Conservation (phyloP, 2,888 invertebrate species). For the Himalopsyche japonica region DNA sequence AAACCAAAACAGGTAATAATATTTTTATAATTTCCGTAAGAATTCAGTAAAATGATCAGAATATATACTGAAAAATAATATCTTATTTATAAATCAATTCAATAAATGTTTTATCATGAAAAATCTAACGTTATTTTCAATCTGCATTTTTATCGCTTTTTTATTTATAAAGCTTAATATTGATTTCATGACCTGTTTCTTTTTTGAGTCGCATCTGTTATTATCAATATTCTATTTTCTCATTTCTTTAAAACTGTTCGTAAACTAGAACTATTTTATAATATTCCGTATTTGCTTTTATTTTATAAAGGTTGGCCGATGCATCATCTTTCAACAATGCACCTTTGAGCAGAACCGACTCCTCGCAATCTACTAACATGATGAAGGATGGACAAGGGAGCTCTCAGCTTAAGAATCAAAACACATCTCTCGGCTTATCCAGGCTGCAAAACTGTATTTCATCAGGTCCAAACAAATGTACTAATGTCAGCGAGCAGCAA, state of each 20-base stretch:
- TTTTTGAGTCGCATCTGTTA: no score
- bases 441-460: slow-evolving; percentile 36
- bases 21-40: neutral
- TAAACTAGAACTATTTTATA: no score
- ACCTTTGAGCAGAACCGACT: slow-evolving; percentile 25
- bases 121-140: no score
- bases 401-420: slow-evolving; percentile 28
- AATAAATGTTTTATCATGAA: no score
- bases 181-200: no score
- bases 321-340: slow-evolving; percentile 29
- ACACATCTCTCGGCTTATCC: slow-evolving; percentile 26
- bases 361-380: slow-evolving; percentile 21
- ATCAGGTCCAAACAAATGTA: slow-evolving; percentile 33
- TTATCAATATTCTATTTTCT: no score
- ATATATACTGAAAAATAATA: neutral
- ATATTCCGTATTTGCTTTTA: neutral
- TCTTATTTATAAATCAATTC: neutral
- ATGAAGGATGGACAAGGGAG: slow-evolving; percentile 8
- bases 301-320: slow-evolving; percentile 21
- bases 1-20: slow-evolving; percentile 17
- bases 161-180: no score
- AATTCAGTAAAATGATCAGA: neutral
- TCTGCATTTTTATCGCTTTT: no score
- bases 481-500: slow-evolving; percentile 35
- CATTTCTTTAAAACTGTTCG: no score